Evolutionary conservation across 2,797 vertebrate species (phyloP).

Genomic region (Megalops cyprinoides): DNA sequence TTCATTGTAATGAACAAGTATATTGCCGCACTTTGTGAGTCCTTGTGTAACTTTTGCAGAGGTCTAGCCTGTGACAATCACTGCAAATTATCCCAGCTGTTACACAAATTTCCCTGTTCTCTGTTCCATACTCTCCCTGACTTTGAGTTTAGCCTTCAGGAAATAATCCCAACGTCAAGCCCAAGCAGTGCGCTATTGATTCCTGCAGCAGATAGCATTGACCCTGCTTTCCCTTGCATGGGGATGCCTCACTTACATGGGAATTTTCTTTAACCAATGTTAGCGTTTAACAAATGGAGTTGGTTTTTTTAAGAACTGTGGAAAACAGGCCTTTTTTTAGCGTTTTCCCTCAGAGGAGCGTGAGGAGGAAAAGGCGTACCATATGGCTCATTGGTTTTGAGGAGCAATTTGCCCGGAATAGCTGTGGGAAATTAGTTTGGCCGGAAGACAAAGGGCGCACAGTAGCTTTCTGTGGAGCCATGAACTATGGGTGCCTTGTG

Average conservation of each 20-base stretch:
- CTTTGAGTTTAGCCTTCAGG: not conserved
- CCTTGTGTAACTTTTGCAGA: slow-evolving; percentile 21
- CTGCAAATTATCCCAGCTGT: not conserved
- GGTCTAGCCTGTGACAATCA: not conserved
- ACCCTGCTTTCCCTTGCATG: too few relatives aligned
- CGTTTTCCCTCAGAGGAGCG: not conserved
- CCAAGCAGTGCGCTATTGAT: not conserved
- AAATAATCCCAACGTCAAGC: not conserved
- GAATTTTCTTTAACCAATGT: not conserved
- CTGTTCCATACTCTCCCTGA: too few relatives aligned
- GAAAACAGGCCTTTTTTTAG: not conserved
- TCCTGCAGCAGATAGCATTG: not conserved
- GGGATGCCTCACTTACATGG: not conserved
- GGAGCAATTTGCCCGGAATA: not conserved
- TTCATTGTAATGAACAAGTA: slow-evolving; percentile 4
- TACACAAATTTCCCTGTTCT: not conserved
- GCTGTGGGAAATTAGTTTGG: not conserved
- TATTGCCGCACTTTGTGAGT: not conserved
- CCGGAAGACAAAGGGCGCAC: not conserved
- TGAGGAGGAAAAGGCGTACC: not conserved
- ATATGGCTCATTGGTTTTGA: not conserved
- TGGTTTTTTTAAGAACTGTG: not conserved
- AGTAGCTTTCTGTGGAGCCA: not conserved
- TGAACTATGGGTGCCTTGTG: slow-evolving; percentile 1
- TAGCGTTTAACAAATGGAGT: too few relatives aligned